Evolutionary conservation across 2,113 vertebrate genomes (phyloP).

Genomic region (Aphelocoma coerulescens): DNA sequence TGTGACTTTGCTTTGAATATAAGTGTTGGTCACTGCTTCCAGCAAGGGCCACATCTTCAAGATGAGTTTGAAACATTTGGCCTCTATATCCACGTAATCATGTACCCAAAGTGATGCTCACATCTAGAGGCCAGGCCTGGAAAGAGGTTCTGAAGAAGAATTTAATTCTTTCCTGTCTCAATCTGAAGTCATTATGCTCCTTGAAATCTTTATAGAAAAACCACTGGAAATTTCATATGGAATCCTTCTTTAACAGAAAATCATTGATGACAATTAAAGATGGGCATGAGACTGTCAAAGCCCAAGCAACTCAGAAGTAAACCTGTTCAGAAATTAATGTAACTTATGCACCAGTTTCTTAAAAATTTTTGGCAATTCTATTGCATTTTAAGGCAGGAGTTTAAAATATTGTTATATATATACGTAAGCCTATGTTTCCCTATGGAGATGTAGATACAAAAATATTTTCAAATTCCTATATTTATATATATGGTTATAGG

Average conservation of each 20-base stretch:
- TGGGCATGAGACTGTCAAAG: not conserved
- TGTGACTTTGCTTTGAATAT: not conserved
- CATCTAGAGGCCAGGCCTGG: not conserved
- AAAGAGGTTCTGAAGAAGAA: not conserved
- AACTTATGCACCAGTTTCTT: not conserved
- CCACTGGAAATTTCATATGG: not conserved
- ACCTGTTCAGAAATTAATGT: not conserved
- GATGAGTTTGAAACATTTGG: not conserved
- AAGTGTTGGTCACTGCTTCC: not conserved
- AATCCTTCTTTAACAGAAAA: not conserved
- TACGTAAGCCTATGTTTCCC: not conserved
- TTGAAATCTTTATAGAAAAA: not conserved
- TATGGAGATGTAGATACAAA: not conserved
- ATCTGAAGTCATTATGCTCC: not conserved
- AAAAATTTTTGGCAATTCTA: not conserved
- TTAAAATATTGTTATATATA: not conserved
- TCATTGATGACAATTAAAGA: not conserved
- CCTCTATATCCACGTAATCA: fast-evolving
- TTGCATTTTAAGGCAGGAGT: not conserved
- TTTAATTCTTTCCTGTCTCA: not conserved
- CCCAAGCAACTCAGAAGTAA: not conserved
- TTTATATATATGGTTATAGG: not conserved
- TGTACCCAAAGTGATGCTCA: not conserved
- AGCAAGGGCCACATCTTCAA: not conserved
- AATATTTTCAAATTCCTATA: not conserved